Percentiles rank a stretch among this genome's conserved stretches.
phyloP scores from a whole-genome alignment of 2,888 invertebrate genomes.

The Eueremaeus valkanovi region DNA sequence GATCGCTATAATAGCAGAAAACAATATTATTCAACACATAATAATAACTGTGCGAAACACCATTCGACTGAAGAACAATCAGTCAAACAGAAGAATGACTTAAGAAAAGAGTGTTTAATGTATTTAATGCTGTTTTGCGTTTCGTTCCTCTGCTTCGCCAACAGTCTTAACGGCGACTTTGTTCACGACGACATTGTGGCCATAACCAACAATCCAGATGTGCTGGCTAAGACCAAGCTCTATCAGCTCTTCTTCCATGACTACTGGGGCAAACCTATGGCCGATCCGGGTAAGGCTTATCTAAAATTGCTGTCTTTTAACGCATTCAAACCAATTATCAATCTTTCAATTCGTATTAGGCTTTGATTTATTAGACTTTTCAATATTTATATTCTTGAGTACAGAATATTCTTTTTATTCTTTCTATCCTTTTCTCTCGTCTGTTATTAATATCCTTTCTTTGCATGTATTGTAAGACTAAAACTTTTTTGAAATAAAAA shows the following conservation, averaged over 20 bases:
- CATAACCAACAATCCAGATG: conserved; percentile 74
- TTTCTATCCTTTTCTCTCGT: no score
- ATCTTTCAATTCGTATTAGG: neutral
- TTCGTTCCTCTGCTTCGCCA: conserved; percentile 44
- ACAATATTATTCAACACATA: neutral
- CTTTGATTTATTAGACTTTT: neutral
- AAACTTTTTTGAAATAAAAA: no score
- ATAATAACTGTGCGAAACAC: neutral
- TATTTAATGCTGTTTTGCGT: conserved; percentile 41
- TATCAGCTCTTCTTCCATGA: conserved; percentile 67
- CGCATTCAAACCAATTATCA: neutral
- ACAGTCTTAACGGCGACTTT: conserved; percentile 68
- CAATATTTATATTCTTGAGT: neutral
- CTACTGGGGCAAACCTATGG: conserved; percentile 86
- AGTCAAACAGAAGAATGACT: neutral
- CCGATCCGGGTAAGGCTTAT: conserved; percentile 62
- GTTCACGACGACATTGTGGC: conserved; percentile 85
- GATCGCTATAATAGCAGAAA: conserved; percentile 14
- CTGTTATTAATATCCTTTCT: no score
- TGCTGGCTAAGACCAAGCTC: conserved; percentile 64
- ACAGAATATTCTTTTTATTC: neutral
- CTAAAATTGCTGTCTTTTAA: neutral
- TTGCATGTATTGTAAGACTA: no score
- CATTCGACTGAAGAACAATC: neutral
- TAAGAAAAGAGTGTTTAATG: conserved; percentile 16